phyloP scores from a whole-genome alignment of 2,888 invertebrate genomes.

The Xylota sylvarum region DNA sequence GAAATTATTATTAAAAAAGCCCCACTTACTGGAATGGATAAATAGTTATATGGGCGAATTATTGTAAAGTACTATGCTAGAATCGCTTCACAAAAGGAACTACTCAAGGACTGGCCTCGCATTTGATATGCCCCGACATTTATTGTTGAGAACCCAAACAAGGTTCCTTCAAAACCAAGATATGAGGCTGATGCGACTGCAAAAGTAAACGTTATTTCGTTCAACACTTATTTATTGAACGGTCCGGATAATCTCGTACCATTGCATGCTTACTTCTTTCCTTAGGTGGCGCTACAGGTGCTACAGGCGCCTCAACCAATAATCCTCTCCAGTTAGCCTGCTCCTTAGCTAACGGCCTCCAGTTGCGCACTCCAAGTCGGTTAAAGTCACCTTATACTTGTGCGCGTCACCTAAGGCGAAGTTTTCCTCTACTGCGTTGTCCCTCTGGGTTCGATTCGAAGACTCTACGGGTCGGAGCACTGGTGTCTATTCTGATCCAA shows the following conservation, averaged over 20 bases:
- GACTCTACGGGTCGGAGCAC: too few species aligned
- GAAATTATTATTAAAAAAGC: not conserved
- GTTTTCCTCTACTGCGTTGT: too few species aligned
- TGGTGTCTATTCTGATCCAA: too few species aligned
- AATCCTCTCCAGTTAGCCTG: too few species aligned
- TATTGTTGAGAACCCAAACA: not conserved
- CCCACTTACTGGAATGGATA: slow-evolving; percentile 2
- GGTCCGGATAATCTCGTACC: not conserved
- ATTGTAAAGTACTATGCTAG: not conserved
- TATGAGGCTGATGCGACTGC: not conserved
- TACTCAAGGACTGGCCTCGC: not conserved
- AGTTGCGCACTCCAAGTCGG: too few species aligned
- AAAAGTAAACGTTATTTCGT: not conserved
- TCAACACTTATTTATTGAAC: slow-evolving; percentile 3
- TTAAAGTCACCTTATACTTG: too few species aligned
- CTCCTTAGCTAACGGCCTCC: too few species aligned
- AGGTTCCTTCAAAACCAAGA: not conserved
- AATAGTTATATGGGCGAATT: not conserved
- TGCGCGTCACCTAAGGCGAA: too few species aligned
- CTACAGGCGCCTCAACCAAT: too few species aligned
- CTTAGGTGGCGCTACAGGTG: too few species aligned
- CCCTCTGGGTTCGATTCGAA: too few species aligned
- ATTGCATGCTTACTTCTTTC: not conserved
- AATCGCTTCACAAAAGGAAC: not conserved
- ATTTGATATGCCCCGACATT: not conserved